A percentile compares a stretch with the other conserved stretches of the same genome.
Evolutionary conservation across 2,888 invertebrate genomes (phyloP).

Genomic region (Hedychridium roseum): DNA sequence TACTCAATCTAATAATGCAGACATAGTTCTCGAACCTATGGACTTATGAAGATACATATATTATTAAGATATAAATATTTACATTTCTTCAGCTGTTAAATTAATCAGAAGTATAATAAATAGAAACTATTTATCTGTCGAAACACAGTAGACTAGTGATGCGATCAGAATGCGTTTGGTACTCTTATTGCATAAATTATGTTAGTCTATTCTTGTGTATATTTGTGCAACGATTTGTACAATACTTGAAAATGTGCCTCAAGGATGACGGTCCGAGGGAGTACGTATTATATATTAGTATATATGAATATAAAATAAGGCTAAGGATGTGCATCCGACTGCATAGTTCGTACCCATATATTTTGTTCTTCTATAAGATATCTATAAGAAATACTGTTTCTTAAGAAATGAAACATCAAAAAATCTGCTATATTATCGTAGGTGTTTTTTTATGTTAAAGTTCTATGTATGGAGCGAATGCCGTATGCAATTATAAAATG

Average conservation of each 20-base stretch:
- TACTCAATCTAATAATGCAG: slow-evolving; percentile 29
- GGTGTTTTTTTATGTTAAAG: slow-evolving; percentile 3
- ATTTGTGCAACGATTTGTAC: too few relatives aligned
- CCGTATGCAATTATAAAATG: slow-evolving; percentile 12
- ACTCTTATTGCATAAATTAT: too few relatives aligned
- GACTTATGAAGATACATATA: slow-evolving; percentile 48
- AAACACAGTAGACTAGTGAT: neutral
- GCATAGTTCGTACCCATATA: too few relatives aligned
- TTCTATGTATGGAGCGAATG: slow-evolving; percentile 12
- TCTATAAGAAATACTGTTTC: neutral
- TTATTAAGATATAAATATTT: too few relatives aligned
- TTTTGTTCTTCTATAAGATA: neutral
- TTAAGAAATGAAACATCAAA: neutral
- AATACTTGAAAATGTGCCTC: too few relatives aligned
- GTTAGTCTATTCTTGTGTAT: neutral
- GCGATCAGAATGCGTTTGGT: too few relatives aligned
- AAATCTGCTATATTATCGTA: neutral
- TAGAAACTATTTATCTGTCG: neutral
- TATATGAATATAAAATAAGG: too few relatives aligned
- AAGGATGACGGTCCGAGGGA: too few relatives aligned
- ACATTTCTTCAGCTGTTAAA: too few relatives aligned
- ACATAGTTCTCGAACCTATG: slow-evolving; percentile 52
- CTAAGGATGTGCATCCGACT: too few relatives aligned
- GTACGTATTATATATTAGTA: too few relatives aligned
- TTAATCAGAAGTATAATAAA: neutral